A percentile compares a stretch with the other conserved stretches of the same genome.
These are phyloP conservation scores for Lepidurus couesii DNA, from an alignment of 1,140 invertebrate genomes.

Conservation along the genomic window DNA sequence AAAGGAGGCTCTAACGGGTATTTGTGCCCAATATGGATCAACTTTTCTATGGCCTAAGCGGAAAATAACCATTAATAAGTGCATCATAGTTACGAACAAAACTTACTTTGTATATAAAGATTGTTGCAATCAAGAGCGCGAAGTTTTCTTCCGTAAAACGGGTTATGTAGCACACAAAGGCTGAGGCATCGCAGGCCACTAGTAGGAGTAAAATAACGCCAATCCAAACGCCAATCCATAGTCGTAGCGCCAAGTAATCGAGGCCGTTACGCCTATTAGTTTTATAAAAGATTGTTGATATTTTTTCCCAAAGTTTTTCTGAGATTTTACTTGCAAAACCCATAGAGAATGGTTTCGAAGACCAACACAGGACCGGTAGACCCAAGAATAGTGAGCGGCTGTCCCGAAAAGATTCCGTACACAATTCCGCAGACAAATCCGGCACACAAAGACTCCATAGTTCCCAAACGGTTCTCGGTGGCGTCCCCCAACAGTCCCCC, in stretches of 20 bases:
- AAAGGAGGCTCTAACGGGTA: conserved; percentile 34
- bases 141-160: conserved; percentile 49
- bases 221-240: conserved; percentile 49
- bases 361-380: conserved; percentile 48
- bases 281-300: neutral
- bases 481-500: conserved; percentile 46
- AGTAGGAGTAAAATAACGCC: conserved; percentile 44
- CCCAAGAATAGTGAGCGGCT: conserved; percentile 48
- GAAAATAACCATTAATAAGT: conserved; percentile 20
- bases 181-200: conserved; percentile 44
- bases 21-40: conserved; percentile 37
- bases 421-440: conserved; percentile 46
- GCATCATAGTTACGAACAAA: neutral
- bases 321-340: conserved; percentile 42
- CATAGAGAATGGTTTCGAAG: conserved; percentile 47
- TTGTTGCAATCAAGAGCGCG: conserved; percentile 45
- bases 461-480: conserved; percentile 43
- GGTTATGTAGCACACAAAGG: conserved; percentile 44
- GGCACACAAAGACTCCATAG: conserved; percentile 47
- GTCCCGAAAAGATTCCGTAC: conserved; percentile 48
- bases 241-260: conserved; percentile 44
- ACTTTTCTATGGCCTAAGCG: conserved; percentile 42
- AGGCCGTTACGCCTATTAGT: conserved; percentile 40
- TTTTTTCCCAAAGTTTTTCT: neutral
- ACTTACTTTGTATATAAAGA: conserved; percentile 44